A percentile compares a stretch with the other conserved stretches of the same genome.
Conservation (phyloP, 1,140 invertebrate species). For the Hylyphantes graminicola region DNA sequence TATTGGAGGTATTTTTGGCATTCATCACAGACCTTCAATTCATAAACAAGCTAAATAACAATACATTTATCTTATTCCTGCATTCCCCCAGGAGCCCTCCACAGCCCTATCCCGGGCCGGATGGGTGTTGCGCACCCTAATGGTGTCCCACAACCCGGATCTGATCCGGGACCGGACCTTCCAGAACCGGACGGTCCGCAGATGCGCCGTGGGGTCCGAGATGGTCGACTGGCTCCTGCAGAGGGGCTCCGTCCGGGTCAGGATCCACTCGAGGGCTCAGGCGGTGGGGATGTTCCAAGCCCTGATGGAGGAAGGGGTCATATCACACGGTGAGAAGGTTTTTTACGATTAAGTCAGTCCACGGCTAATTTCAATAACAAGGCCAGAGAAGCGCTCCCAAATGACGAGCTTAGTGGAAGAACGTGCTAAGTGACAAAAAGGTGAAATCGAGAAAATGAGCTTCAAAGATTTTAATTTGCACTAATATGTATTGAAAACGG, state of each 20-base stretch:
- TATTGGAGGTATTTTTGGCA: too few relatives aligned
- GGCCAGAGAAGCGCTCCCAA: too few relatives aligned
- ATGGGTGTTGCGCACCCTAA: slow-evolving; percentile 77
- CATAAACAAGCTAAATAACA: too few relatives aligned
- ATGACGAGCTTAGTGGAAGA: too few relatives aligned
- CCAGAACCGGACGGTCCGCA: slow-evolving; percentile 67
- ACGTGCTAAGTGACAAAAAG: too few relatives aligned
- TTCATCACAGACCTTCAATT: too few relatives aligned
- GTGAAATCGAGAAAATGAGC: too few relatives aligned
- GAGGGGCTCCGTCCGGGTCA: slow-evolving; percentile 67
- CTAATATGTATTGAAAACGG: too few relatives aligned
- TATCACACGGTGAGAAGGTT: slow-evolving; percentile 77
- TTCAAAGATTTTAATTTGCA: too few relatives aligned
- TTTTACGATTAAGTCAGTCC: too few relatives aligned
- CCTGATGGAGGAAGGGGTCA: slow-evolving; percentile 83
- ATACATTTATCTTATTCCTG: too few relatives aligned
- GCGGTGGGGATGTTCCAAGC: slow-evolving; percentile 87
- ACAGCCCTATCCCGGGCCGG: slow-evolving; percentile 76
- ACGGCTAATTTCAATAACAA: too few relatives aligned
- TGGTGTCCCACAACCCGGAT: slow-evolving; percentile 75
- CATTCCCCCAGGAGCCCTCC: slow-evolving; percentile 70
- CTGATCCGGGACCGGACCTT: slow-evolving; percentile 75
- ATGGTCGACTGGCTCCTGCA: slow-evolving; percentile 82
- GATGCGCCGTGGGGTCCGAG: slow-evolving; percentile 75
- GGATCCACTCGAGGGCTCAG: slow-evolving; percentile 75